Base-by-base conservation (phyloP, 1,140 invertebrate species). In the Sitophilus oryzae region DNA sequence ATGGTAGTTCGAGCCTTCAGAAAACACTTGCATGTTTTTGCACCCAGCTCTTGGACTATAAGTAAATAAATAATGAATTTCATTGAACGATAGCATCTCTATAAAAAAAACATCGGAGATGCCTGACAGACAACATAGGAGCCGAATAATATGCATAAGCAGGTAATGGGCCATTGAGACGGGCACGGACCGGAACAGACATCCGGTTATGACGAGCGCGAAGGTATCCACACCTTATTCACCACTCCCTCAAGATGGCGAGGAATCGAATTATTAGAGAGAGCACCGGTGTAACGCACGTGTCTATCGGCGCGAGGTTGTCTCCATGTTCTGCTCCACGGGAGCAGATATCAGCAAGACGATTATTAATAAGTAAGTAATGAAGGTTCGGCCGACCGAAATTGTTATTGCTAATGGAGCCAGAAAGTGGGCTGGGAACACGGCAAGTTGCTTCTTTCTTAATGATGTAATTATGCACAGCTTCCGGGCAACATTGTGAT, bases 121-220 rank as follows among this genome's bases (percentile, higher is more conserved):
- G n/a, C n/a, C n/a, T n/a, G n/a, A n/a, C n/a, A 30, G 25, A 22
- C 25, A n/a, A 18, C 15, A 35, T 30, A 46, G 25, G 6, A 46
- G 44, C 44, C 44, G 25, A 46, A 46, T 34, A 57, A 57, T 52
- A 44, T 36, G 37, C 35, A 19, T 40, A 45, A 48, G 22, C 36
- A 57, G 45, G 61, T 60, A 58, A 63, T 60, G 61, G 61, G 58
- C 61, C 61, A 63, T 63, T 63, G 61, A 63, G 61, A 61, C 58
- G 59, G 53, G 46, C 55, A 61, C 41, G 50, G 47, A 63, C 61
- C 61, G 61, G 61, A 63, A 63, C 61, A 58, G 61, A 63, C 61
- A 63, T 63, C 61, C 61, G 61, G 61, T 63, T 60, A 59, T 59
- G 58, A 59, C 46, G 47, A n/a, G n/a, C n/a, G n/a, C n/a, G n/a